Conservation (phyloP, 2,888 invertebrate genomes). For the Caenorhabditis sp. region DNA sequence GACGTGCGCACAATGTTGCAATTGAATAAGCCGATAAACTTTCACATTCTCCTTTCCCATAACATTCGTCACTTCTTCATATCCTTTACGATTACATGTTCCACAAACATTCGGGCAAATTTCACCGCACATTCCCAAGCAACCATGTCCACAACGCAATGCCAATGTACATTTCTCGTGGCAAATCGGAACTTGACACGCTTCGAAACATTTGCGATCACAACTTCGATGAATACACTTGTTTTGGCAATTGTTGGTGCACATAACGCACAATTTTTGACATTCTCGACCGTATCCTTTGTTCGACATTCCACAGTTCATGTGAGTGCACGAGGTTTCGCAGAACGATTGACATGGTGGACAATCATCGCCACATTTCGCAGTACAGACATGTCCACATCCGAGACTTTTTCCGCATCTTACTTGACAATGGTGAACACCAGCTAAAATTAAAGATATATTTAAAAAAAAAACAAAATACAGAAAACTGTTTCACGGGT, state of each 20-base stretch:
- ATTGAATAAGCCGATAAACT: conserved; percentile 38
- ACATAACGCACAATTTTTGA: conserved; percentile 68
- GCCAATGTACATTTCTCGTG: conserved; percentile 71
- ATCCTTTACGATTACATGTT: conserved; percentile 74
- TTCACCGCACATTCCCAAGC: conserved; percentile 80
- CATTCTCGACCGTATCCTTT: conserved; percentile 52
- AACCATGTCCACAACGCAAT: conserved; percentile 76
- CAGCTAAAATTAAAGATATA: too few relatives aligned
- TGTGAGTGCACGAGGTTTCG: conserved; percentile 16
- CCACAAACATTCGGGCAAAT: conserved; percentile 77
- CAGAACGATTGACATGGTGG: conserved; percentile 67
- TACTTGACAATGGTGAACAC: conserved; percentile 61
- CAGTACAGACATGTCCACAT: conserved; percentile 76
- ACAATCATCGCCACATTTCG: conserved; percentile 65
- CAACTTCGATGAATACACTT: conserved; percentile 72
- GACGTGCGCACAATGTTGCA: conserved; percentile 45
- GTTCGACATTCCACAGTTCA: conserved; percentile 18
- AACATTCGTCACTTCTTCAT: conserved; percentile 31
- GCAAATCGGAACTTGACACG: conserved; percentile 72
- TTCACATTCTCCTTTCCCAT: neutral
- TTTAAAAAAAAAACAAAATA: too few relatives aligned
- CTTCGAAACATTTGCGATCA: conserved; percentile 69
- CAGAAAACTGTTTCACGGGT: too few relatives aligned
- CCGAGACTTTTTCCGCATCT: conserved; percentile 76
- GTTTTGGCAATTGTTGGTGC: conserved; percentile 70